Evolutionary conservation across 2,888 invertebrate genomes (phyloP).

Genomic region (Caenorhabditis doughertyi): DNA sequence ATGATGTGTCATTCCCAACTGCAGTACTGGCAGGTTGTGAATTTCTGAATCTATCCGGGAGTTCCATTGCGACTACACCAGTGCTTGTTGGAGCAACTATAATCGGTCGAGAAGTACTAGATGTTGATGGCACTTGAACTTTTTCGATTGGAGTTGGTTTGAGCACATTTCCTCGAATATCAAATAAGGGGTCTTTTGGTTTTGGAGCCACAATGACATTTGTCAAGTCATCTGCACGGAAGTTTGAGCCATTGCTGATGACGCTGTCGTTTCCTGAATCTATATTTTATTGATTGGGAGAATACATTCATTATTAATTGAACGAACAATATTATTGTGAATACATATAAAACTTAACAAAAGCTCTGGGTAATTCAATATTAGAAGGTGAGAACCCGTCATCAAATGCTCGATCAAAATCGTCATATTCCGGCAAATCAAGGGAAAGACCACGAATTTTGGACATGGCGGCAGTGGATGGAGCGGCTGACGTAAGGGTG

Average conservation of each 20-base stretch:
- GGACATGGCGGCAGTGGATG: conserved; percentile 30
- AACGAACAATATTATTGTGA: neutral
- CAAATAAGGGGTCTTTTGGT: conserved; percentile 15
- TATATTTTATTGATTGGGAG: no score
- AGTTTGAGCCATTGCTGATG: conserved; percentile 2
- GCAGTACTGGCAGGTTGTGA: no score
- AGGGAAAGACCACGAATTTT: conserved; percentile 42
- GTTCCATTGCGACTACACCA: conserved; percentile 16
- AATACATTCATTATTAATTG: neutral
- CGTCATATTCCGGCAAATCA: conserved; percentile 47
- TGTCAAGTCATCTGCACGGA: neutral
- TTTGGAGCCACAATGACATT: conserved; percentile 4
- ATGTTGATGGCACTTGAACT: neutral
- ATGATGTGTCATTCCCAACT: no score
- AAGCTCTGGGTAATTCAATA: conserved; percentile 53
- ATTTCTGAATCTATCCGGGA: neutral
- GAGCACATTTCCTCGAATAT: conserved; percentile 44
- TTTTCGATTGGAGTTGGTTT: conserved; percentile 34
- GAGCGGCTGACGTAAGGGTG: conserved; percentile 56
- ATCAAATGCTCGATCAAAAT: conserved; percentile 57
- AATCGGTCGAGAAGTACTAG: neutral
- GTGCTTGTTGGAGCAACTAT: conserved; percentile 16
- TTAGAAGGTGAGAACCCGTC: conserved; percentile 59
- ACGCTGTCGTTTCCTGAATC: conserved; percentile 39
- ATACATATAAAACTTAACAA: conserved; percentile 30